phyloP scores from a whole-genome alignment of 2,888 invertebrate species.

The Acronicta leporina region DNA sequence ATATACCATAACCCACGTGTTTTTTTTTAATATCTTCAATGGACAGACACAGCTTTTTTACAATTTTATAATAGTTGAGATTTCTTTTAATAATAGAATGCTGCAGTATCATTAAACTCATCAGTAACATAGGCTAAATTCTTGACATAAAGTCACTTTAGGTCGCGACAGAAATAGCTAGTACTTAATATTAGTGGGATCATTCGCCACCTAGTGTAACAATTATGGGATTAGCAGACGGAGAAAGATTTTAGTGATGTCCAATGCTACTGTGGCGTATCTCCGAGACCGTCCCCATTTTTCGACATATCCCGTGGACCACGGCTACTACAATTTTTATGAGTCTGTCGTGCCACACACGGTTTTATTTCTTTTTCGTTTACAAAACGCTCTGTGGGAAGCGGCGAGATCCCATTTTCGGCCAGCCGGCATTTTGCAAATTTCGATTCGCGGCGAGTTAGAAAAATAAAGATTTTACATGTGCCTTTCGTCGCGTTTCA shows the following conservation, averaged over 20 bases:
- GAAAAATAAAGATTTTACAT: slow-evolving; percentile 74
- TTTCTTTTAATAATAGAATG: too few relatives aligned
- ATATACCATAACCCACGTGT: too few relatives aligned
- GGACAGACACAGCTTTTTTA: too few relatives aligned
- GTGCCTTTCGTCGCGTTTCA: slow-evolving; percentile 51
- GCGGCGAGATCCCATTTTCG: slow-evolving; percentile 77
- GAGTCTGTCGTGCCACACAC: slow-evolving; percentile 68
- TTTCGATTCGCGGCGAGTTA: slow-evolving; percentile 69
- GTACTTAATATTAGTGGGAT: too few relatives aligned
- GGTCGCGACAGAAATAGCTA: too few relatives aligned
- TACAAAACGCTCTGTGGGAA: slow-evolving; percentile 69
- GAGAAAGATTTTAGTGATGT: slow-evolving; percentile 44
- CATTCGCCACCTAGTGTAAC: too few relatives aligned
- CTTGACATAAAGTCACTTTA: too few relatives aligned
- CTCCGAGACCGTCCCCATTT: slow-evolving; percentile 60
- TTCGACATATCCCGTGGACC: slow-evolving; percentile 69
- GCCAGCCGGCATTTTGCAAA: slow-evolving; percentile 75
- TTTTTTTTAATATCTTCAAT: too few relatives aligned
- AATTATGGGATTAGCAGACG: slow-evolving; percentile 15
- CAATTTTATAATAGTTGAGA: too few relatives aligned
- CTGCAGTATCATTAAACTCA: too few relatives aligned
- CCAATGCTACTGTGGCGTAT: slow-evolving; percentile 31
- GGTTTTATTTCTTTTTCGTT: slow-evolving; percentile 68
- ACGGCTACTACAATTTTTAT: slow-evolving; percentile 80
- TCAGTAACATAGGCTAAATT: too few relatives aligned